Evolutionary conservation across 2,888 invertebrate genomes (phyloP).

Genomic region (Cantharis lateralis): DNA sequence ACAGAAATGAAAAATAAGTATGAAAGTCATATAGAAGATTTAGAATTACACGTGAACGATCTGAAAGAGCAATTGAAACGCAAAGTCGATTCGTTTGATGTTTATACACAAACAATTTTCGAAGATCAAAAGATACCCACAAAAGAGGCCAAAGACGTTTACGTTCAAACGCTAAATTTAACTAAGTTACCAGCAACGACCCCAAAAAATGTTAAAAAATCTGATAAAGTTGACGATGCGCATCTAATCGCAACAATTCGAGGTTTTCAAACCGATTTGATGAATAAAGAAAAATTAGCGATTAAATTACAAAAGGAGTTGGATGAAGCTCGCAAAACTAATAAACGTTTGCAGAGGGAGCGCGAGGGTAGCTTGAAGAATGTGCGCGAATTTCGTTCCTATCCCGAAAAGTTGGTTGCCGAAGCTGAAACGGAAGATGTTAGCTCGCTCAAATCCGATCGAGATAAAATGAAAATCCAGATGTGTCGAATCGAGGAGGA

Average conservation of each 20-base stretch:
- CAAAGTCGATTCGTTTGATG: slow-evolving; percentile 55
- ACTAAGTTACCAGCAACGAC: slow-evolving; percentile 25
- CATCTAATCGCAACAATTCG: slow-evolving; percentile 80
- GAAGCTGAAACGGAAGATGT: slow-evolving; percentile 50
- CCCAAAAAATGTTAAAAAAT: slow-evolving; percentile 25
- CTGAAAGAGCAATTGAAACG: slow-evolving; percentile 51
- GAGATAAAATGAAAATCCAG: slow-evolving; percentile 68
- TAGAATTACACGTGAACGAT: slow-evolving; percentile 68
- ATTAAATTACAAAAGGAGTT: slow-evolving; percentile 74
- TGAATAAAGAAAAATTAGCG: slow-evolving; percentile 74
- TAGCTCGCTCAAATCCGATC: slow-evolving; percentile 59
- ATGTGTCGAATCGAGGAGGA: slow-evolving; percentile 67
- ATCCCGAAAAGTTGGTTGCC: slow-evolving; percentile 49
- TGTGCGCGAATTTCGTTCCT: slow-evolving; percentile 51
- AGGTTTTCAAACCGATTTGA: slow-evolving; percentile 74
- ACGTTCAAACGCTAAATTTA: slow-evolving; percentile 44
- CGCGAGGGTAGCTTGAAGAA: slow-evolving; percentile 65
- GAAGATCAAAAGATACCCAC: slow-evolving; percentile 45
- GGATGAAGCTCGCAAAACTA: slow-evolving; percentile 76
- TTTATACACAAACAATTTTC: slow-evolving; percentile 52
- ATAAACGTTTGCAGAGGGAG: slow-evolving; percentile 75
- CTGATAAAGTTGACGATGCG: slow-evolving; percentile 66
- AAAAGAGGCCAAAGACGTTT: slow-evolving; percentile 46
- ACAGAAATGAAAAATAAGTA: slow-evolving; percentile 78
- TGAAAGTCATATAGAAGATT: slow-evolving; percentile 72